These are phyloP conservation scores for Elysia chlorotica DNA, from an alignment of 1,140 invertebrate genomes.

Conservation along the genomic window DNA sequence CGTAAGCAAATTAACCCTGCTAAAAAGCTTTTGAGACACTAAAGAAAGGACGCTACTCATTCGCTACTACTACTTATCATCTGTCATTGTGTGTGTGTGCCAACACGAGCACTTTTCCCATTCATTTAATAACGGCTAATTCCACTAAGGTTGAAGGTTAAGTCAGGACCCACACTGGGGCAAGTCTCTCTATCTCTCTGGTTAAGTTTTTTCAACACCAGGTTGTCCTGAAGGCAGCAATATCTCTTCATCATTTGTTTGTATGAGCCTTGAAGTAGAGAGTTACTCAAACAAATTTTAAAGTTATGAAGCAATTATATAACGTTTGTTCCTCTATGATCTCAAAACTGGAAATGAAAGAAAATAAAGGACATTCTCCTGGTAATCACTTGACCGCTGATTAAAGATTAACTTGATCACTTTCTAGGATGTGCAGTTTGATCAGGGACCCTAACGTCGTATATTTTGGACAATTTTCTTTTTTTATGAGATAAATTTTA, in stretches of 20 bases:
- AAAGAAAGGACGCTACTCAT: not conserved
- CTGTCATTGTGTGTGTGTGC: not conserved
- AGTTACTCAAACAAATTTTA: not conserved
- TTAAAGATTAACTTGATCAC: too few species aligned
- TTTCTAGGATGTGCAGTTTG: too few species aligned
- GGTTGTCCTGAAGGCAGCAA: constrained; percentile 11
- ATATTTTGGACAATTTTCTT: not conserved
- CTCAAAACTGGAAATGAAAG: not conserved
- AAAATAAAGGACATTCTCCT: not conserved
- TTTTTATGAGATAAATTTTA: not conserved
- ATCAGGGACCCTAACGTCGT: too few species aligned
- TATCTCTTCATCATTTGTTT: not conserved
- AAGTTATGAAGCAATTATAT: not conserved
- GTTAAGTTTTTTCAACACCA: not conserved
- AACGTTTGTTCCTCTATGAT: not conserved
- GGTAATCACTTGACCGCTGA: too few species aligned
- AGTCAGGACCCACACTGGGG: not conserved
- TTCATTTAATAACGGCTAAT: constrained; percentile 6
- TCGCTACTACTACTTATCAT: constrained; percentile 15
- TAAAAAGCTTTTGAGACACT: not conserved
- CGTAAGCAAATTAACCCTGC: constrained; percentile 17
- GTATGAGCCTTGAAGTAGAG: not conserved
- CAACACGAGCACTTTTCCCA: not conserved
- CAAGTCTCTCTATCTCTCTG: not conserved
- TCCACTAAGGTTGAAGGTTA: constrained; percentile 4